A percentile compares a stretch with the other conserved stretches of the same genome.
Evolutionary conservation across 2,888 invertebrate genomes (phyloP).

Genomic region (Lathronympha strigana): DNA sequence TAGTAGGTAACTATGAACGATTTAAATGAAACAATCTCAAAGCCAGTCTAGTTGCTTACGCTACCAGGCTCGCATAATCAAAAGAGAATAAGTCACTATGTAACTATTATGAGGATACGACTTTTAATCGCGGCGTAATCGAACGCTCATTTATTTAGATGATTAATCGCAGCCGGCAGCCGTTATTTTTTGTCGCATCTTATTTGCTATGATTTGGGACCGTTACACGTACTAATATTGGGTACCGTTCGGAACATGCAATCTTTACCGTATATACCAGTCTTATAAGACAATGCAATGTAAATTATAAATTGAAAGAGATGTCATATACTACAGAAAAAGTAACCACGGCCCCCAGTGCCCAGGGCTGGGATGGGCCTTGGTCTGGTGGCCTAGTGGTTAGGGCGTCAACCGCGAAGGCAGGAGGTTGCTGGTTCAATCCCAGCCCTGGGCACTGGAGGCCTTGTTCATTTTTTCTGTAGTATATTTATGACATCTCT

Average conservation of each 20-base stretch:
- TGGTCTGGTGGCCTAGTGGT: no score
- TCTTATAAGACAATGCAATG: not conserved
- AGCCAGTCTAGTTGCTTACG: not conserved
- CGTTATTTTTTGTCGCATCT: constrained; percentile 42
- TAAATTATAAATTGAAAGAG: no score
- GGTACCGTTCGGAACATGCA: constrained; percentile 39
- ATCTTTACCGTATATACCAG: not conserved
- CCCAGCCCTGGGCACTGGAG: no score
- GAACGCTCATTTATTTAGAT: constrained; percentile 28
- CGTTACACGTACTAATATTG: constrained; percentile 44
- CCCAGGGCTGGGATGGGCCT: no score
- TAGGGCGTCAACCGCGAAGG: no score
- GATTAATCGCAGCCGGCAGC: constrained; percentile 43
- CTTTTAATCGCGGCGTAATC: not conserved
- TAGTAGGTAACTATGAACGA: not conserved
- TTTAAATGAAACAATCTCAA: not conserved
- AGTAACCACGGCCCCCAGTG: no score
- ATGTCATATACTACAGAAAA: no score
- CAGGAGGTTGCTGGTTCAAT: no score
- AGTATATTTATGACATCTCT: no score
- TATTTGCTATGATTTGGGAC: constrained; percentile 40
- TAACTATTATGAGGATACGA: not conserved
- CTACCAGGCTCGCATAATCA: not conserved
- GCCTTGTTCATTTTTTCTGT: no score
- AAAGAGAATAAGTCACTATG: not conserved